Base-by-base conservation (phyloP, 2,888 invertebrate genomes). In the Mycalesis mineus region DNA sequence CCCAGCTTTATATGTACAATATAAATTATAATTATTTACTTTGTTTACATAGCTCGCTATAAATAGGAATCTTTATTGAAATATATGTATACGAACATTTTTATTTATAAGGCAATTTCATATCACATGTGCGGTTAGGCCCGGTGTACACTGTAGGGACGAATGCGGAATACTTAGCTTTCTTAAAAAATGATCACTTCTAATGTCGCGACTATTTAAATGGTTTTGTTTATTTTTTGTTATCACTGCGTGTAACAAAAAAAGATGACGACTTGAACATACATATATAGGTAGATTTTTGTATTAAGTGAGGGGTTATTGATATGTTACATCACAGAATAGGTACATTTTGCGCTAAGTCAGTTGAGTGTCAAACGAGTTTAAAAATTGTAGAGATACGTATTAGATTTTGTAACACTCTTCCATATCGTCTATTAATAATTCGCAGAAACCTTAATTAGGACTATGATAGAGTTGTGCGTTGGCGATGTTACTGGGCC, bases 81-180 rank as follows among this genome's bases (percentile, higher is more conserved):
- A 60, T 57, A 54, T 49, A 39, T 39, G 33, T 44, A 60, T 60
- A 60, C 57, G 40, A 57, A 51, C 29, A 28, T 52, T 54, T 61
- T 62, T 61, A 59, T 68, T 65, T 66, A 70, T 69, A 84, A 84
- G 87, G 84, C 83, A 85, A 79, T 79, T 75, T 78, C 61, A 78
- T 87, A 87, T 87, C 86, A 87, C 86, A 85, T 74, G 70, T 66
- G 68, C 71, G 68, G 68, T 74, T 66, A 58, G 45, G 14, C 15
- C n/a, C 8, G 5, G 0, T 6, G 51, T 29, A 31, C 40, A 40
- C 14, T 39, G 15, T 11, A 49, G 9, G 0, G 14, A 28, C 13
- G 28, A 5, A 8, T 22, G 6, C 28, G 15, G n/a, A n/a, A n/a
- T 6, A n/a, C 7, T 22, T 41, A 8, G 11, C 11, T 11, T 11